Conservation (phyloP, 2,888 invertebrate genomes). For the Aspidiotus rigidus region DNA sequence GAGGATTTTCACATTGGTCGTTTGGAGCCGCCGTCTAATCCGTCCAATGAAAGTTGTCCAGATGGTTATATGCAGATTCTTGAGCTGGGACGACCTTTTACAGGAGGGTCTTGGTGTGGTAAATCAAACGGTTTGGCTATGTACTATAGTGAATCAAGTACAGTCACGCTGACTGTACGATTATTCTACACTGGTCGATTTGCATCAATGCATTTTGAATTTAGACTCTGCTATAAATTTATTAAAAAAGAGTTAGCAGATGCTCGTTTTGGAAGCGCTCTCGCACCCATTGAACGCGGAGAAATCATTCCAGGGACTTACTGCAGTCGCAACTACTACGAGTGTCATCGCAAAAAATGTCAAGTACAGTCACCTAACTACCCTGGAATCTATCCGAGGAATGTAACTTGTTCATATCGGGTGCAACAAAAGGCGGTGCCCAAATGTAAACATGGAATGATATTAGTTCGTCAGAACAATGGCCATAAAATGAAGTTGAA, state of each 20-base stretch:
- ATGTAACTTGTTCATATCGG: conserved; percentile 85
- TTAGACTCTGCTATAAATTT: conserved; percentile 70
- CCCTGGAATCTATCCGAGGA: conserved; percentile 77
- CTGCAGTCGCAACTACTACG: conserved; percentile 74
- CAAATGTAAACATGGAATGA: conserved; percentile 84
- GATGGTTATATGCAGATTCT: conserved; percentile 82
- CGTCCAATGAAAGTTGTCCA: conserved; percentile 64
- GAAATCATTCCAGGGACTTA: conserved; percentile 71
- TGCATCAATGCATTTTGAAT: conserved; percentile 62
- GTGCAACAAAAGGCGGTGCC: conserved; percentile 75
- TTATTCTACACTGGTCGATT: conserved; percentile 42
- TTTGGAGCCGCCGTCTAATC: conserved; percentile 58
- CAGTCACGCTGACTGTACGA: conserved; percentile 65
- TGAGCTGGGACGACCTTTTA: conserved; percentile 76
- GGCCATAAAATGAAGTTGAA: conserved; percentile 49
- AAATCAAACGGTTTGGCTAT: conserved; percentile 72
- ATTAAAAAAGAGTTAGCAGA: conserved; percentile 60
- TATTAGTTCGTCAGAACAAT: conserved; percentile 68
- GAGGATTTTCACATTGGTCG: conserved; percentile 80
- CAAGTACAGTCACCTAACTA: conserved; percentile 83
- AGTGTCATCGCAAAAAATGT: conserved; percentile 75
- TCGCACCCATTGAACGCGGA: conserved; percentile 70
- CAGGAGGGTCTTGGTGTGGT: conserved; percentile 85
- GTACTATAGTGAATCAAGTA: conserved; percentile 82
- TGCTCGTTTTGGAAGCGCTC: conserved; percentile 59